phyloP scores from a whole-genome alignment of 53 echinoderm and acorn worm genomes.

The Apostichopus leukothele region DNA sequence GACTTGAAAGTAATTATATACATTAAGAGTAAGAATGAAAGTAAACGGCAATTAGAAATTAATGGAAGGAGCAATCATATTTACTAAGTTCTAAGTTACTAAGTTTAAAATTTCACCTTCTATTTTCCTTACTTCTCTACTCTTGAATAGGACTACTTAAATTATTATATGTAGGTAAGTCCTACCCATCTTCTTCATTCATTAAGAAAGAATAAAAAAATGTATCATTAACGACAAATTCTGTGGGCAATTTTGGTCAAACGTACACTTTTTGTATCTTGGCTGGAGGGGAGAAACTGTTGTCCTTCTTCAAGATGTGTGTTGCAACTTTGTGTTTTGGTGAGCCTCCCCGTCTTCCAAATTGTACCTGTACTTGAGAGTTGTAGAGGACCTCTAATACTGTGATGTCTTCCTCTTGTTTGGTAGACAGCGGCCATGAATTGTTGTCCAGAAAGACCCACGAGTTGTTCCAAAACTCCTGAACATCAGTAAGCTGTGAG shows the following conservation, averaged over 20 bases:
- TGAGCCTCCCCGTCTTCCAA: conserved; percentile 17
- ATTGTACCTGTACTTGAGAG: conserved; percentile 64
- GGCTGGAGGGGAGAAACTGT: conserved; percentile 46
- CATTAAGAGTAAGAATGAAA: too few species aligned
- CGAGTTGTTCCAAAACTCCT: conserved; percentile 49
- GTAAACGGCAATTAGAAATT: too few species aligned
- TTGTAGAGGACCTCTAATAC: conserved; percentile 75
- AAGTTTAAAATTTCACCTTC: too few species aligned
- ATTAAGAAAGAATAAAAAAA: too few species aligned
- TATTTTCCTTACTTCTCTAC: too few species aligned
- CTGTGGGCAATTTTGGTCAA: not conserved
- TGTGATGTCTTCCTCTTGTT: conserved; percentile 82
- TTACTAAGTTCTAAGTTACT: too few species aligned
- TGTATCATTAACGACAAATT: too few species aligned
- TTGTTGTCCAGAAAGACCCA: conserved; percentile 93
- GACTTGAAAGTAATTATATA: too few species aligned
- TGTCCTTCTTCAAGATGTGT: not conserved
- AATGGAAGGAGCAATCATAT: too few species aligned
- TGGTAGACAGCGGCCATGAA: conserved; percentile 81
- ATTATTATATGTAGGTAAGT: not conserved
- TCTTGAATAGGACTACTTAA: not conserved
- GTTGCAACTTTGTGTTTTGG: not conserved
- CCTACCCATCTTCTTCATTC: too few species aligned
- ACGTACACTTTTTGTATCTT: conserved; percentile 55
- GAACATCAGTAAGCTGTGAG: conserved; percentile 70